Percentiles rank a stretch among this genome's conserved stretches.
Evolutionary conservation across 2,888 invertebrate genomes (phyloP).

Genomic region (Strigamia crassipes): DNA sequence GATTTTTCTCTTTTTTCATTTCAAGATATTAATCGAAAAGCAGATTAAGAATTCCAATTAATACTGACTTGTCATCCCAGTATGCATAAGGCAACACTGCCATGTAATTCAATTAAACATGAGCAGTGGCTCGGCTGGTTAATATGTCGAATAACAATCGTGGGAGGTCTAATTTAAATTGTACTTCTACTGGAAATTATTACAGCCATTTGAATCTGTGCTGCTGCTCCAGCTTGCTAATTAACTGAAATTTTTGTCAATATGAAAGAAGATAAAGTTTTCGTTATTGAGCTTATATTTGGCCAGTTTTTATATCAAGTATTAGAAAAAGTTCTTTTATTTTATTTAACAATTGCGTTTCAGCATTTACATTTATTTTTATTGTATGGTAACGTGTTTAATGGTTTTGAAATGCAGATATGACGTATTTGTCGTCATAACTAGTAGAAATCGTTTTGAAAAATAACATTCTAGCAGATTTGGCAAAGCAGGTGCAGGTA

Average conservation of each 20-base stretch:
- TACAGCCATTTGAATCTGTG: slow-evolving; percentile 38
- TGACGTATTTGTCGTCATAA: too few species aligned
- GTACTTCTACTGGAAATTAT: slow-evolving; percentile 35
- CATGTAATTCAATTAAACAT: slow-evolving; percentile 38
- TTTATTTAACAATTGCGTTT: background rate
- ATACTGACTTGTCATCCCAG: slow-evolving; percentile 40
- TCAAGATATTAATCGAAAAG: slow-evolving; percentile 2
- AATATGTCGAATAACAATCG: slow-evolving; percentile 42
- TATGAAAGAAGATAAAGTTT: slow-evolving; percentile 10
- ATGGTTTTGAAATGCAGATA: too few species aligned
- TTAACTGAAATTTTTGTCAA: slow-evolving; percentile 40
- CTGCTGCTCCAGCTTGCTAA: slow-evolving; percentile 36
- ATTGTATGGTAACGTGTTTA: too few species aligned
- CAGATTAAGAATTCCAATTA: slow-evolving; percentile 32
- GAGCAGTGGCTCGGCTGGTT: slow-evolving; percentile 40
- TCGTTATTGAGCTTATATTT: background rate
- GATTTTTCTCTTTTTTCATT: background rate
- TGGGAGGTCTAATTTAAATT: slow-evolving; percentile 42
- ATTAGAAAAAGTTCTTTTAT: background rate
- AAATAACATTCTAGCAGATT: too few species aligned
- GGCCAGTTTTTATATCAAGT: background rate
- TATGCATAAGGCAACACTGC: slow-evolving; percentile 24
- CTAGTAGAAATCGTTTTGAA: too few species aligned
- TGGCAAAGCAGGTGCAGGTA: too few species aligned
- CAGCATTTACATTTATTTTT: too few species aligned